Base-by-base conservation (phyloP, 35 echinoderm and acorn worm species). In the Amphiura filiformis region DNA sequence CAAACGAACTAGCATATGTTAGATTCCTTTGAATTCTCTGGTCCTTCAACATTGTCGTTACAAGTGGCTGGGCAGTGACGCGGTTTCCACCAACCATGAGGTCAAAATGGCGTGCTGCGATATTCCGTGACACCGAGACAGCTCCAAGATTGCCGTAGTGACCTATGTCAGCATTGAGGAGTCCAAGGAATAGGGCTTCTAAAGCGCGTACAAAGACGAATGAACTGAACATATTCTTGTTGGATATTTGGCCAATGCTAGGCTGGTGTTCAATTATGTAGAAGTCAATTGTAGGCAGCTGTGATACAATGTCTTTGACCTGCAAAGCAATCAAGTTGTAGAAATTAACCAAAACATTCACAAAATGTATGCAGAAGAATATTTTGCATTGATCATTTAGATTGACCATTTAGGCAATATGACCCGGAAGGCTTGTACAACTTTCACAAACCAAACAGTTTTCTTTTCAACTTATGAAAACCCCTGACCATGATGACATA, bases 201-300 rank as follows among this genome's bases (percentile, higher is more conserved):
- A 97, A 52, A 26, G 91, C 87, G 31, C 94, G 83, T 0, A 93
- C 34, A 38, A 90, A 93, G 5, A 93, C 79, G 31, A 85, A 65
- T 0, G 84, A 78, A 34, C 86, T 91, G 76, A 86, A 93, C 15
- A 87, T 70, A 31, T 65, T 84, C 40, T 93, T 90, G 87, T 85
- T 93, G 39, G 83, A 79, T n/a, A n/a, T n/a, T 31, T 85, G 84
- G 32, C 42, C 75, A 26, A 61, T 41, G 76, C 80, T 90, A 7
- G 91, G 78, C 64, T 90, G 89, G 84, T 97, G 91, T 47, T 97
- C 91, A 52, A 97, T 41, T 32, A 97, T 75, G 80, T 97, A 93
- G 4, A 97, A 79, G 78, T 97, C 91, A 15, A 91, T 52, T 57
- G 32, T 36, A 3, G 94, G 91, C 64, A 97, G 90, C 79, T 97